These are phyloP conservation scores for Eptesicus fuscus DNA, from an alignment of 2,113 vertebrate species.

Conservation along the genomic window DNA sequence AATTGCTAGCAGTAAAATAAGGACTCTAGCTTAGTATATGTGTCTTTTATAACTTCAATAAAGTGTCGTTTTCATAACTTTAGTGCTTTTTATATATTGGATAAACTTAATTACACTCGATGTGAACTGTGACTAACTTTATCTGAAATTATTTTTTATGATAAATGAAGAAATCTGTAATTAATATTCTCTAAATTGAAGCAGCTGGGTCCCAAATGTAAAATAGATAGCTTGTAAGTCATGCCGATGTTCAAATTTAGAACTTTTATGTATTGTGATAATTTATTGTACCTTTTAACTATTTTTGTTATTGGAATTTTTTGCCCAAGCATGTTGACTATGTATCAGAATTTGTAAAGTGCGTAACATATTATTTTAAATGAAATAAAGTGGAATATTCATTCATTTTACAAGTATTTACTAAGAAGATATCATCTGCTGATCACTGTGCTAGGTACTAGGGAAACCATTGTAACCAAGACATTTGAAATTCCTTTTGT, in stretches of 20 bases:
- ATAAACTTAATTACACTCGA: slow-evolving; percentile 9
- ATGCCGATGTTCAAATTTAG: not conserved
- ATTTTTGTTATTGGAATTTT: not conserved
- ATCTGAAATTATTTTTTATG: not conserved
- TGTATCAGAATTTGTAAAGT: not conserved
- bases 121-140: not conserved
- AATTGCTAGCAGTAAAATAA: slow-evolving; percentile 53
- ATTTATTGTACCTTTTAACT: not conserved
- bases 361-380: not conserved
- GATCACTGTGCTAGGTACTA: not conserved
- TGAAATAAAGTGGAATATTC: not conserved
- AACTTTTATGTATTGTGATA: not conserved
- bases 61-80: slow-evolving; percentile 32
- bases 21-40: slow-evolving; percentile 3
- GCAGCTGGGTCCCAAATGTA: not conserved
- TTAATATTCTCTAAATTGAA: not conserved
- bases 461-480: not conserved
- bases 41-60: slow-evolving; percentile 37
- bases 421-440: not conserved
- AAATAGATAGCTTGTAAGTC: not conserved
- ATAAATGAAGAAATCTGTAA: slow-evolving; percentile 10
- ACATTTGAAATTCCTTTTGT: not conserved
- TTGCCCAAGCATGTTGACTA: not conserved
- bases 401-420: not conserved
- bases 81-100: not conserved